Evolutionary conservation across 1,140 invertebrate species (phyloP).

Genomic region (Papilio glaucus): DNA sequence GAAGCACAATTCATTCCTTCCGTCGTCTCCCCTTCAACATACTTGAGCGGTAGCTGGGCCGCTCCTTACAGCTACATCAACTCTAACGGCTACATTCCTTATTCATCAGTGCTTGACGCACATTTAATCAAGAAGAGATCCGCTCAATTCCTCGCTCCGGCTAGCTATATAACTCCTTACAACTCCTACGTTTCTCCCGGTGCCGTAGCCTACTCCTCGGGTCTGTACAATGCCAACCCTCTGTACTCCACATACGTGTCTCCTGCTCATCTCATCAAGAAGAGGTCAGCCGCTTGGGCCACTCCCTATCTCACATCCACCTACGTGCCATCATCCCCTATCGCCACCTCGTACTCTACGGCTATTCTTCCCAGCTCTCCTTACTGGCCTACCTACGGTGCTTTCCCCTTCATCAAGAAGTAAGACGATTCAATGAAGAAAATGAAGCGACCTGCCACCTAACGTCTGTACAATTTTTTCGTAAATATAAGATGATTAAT

Average conservation of each 20-base stretch:
- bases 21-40: neutral
- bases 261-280: conserved; percentile 44
- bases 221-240: neutral
- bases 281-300: conserved; percentile 51
- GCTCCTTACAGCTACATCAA: neutral
- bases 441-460: neutral
- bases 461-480: conserved; percentile 12
- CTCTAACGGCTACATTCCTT: conserved; percentile 2
- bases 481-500: conserved; percentile 31
- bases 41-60: conserved; percentile 3
- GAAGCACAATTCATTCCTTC: neutral
- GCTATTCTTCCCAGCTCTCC: conserved; percentile 39
- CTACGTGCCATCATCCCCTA: conserved; percentile 47
- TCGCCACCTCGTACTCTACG: conserved; percentile 52
- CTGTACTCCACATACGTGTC: neutral
- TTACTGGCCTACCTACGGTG: conserved; percentile 27
- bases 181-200: neutral
- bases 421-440: conserved; percentile 7
- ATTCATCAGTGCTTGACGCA: neutral
- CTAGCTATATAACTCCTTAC: no score
- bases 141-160: neutral
- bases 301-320: conserved; percentile 37
- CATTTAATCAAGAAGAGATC: conserved; percentile 50
- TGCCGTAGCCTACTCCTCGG: neutral
- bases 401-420: conserved; percentile 31